Evolutionary conservation across 2,797 vertebrate genomes (phyloP).

Genomic region (Aldrovandia affinis): DNA sequence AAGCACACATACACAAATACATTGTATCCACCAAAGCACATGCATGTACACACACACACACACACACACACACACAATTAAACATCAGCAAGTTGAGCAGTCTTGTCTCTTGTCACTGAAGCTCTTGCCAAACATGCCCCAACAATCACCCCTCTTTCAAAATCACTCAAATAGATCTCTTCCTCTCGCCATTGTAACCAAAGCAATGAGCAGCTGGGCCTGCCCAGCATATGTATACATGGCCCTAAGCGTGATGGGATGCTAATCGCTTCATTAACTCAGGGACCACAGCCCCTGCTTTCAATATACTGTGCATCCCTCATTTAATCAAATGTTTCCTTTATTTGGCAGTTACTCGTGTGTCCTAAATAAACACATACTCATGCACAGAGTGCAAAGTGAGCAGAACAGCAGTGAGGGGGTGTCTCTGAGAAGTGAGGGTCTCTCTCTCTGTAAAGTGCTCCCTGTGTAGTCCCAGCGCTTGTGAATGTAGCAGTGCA

Average conservation of each 20-base stretch:
- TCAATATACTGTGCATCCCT: background rate
- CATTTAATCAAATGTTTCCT: too few relatives aligned
- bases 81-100: too few relatives aligned
- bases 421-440: background rate
- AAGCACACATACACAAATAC: conserved; percentile 16
- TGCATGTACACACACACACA: conserved; percentile 14
- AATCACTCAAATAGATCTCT: too few relatives aligned
- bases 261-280: too few relatives aligned
- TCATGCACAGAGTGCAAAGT: background rate
- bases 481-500: background rate
- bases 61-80: conserved; percentile 1
- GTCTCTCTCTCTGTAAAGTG: background rate
- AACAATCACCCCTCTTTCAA: too few relatives aligned
- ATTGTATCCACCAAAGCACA: background rate
- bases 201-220: too few relatives aligned
- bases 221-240: conserved; percentile 17
- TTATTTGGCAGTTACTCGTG: too few relatives aligned
- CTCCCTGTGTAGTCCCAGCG: background rate
- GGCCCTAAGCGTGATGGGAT: conserved; percentile 29
- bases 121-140: too few relatives aligned
- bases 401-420: background rate
- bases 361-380: background rate
- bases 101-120: too few relatives aligned
- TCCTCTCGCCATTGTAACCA: too few relatives aligned
- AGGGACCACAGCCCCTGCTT: conserved; percentile 25